phyloP scores from a whole-genome alignment of 2,888 invertebrate genomes.

The Caenorhabditis becei region DNA sequence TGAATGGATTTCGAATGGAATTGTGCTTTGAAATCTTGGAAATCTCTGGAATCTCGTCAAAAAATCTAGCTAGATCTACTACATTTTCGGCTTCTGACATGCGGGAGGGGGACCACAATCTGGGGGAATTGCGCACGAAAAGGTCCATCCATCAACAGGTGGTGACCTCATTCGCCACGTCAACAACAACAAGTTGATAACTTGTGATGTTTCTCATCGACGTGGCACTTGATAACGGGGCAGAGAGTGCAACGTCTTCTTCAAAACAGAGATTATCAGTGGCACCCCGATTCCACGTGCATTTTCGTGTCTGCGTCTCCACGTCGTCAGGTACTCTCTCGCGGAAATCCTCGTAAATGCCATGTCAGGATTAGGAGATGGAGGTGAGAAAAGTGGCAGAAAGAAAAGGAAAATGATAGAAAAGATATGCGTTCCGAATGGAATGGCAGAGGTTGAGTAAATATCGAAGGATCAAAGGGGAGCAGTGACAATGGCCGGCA shows the following conservation, averaged over 20 bases:
- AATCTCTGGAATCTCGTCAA: background rate
- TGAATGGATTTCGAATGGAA: too few relatives aligned
- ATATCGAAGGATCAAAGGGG: conserved; percentile 1
- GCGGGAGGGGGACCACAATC: background rate
- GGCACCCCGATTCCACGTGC: conserved; percentile 24
- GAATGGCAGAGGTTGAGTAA: too few relatives aligned
- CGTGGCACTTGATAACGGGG: conserved; percentile 16
- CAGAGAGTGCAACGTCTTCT: conserved; percentile 31
- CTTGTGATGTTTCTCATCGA: background rate
- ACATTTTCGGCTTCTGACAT: conserved; percentile 16
- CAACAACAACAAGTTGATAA: conserved; percentile 28
- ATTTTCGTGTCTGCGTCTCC: conserved; percentile 41
- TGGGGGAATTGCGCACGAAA: conserved; percentile 26
- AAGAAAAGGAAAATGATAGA: background rate
- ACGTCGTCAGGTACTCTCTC: conserved; percentile 7
- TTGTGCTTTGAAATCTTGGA: too few relatives aligned
- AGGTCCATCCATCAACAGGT: conserved; percentile 7
- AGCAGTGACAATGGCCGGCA: conserved; percentile 28
- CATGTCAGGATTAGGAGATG: conserved; percentile 19
- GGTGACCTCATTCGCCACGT: conserved; percentile 43
- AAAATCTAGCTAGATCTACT: conserved; percentile 24
- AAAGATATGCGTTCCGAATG: too few relatives aligned
- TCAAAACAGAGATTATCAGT: conserved; percentile 37
- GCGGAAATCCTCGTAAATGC: conserved; percentile 30
- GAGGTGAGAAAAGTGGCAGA: background rate